Evolutionary conservation across 2,113 vertebrate species (phyloP).

Genomic region (Arvicanthis niloticus): DNA sequence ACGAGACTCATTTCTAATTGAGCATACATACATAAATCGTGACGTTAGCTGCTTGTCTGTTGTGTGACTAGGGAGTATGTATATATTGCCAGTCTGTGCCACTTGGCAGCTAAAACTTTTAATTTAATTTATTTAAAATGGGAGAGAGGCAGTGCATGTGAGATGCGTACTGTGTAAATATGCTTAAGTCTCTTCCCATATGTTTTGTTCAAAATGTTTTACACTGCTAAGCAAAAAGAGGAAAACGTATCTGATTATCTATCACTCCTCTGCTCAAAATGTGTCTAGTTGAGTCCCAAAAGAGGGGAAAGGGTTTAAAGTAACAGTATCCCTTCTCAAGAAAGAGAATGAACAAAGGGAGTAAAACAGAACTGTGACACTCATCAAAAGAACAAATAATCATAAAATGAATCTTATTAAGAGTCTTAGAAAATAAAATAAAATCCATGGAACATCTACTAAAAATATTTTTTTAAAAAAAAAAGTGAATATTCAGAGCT

Average conservation of each 20-base stretch:
- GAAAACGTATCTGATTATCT: constrained; percentile 68
- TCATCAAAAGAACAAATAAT: neutral
- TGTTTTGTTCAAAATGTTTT: constrained; percentile 79
- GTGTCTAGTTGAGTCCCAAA: constrained; percentile 17
- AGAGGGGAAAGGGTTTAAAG: neutral
- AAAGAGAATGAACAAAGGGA: neutral
- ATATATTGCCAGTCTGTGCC: constrained; percentile 82
- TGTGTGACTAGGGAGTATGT: constrained; percentile 79
- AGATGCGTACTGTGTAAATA: constrained; percentile 79
- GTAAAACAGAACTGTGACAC: neutral
- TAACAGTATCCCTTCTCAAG: neutral
- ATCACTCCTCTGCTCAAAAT: constrained; percentile 19
- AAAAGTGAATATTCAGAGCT: neutral
- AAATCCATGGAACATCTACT: neutral
- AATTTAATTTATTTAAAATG: constrained; percentile 86
- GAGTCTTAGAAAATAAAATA: neutral
- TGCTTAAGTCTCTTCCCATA: constrained; percentile 77
- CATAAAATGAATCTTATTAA: constrained; percentile 6
- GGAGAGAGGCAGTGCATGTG: constrained; percentile 83
- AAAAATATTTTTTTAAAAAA: neutral
- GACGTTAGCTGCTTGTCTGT: constrained; percentile 85
- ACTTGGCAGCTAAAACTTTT: constrained; percentile 83
- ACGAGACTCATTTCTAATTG: constrained; percentile 81
- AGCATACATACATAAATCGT: constrained; percentile 77
- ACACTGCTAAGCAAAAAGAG: constrained; percentile 63